Percentiles rank a stretch among this genome's conserved stretches.
phyloP scores from a whole-genome alignment of 35 echinoderm and acorn worm species.

The Anneissia japonica region DNA sequence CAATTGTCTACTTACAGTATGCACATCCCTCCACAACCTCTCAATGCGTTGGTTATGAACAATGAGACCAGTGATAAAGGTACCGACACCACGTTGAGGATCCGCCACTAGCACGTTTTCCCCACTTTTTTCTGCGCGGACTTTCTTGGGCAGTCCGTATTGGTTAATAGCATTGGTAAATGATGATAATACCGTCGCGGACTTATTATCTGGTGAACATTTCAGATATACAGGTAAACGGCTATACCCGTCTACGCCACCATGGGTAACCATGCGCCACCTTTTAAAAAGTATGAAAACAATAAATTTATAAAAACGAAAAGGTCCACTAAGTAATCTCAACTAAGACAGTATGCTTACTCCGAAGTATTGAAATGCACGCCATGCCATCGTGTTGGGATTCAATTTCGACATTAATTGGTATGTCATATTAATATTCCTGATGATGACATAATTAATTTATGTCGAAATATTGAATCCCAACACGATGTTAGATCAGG shows the following conservation, averaged over 20 bases:
- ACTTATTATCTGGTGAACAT: constrained; percentile 10
- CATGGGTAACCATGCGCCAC: constrained; percentile 9
- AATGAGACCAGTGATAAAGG: background rate
- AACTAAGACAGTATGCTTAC: too few relatives aligned
- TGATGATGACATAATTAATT: too few relatives aligned
- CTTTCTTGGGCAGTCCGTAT: background rate
- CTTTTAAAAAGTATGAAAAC: too few relatives aligned
- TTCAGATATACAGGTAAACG: constrained; percentile 8
- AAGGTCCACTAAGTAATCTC: too few relatives aligned
- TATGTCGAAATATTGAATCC: too few relatives aligned
- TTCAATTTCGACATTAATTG: too few relatives aligned
- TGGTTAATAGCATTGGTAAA: background rate
- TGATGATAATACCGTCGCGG: background rate
- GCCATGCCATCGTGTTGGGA: too few relatives aligned
- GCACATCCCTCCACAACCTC: background rate
- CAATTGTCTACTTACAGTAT: too few relatives aligned
- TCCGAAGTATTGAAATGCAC: too few relatives aligned
- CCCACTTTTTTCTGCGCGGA: background rate
- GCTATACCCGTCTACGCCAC: constrained; percentile 48
- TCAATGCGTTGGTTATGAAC: background rate
- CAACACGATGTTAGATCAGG: too few relatives aligned
- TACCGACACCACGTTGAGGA: background rate
- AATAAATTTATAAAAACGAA: too few relatives aligned
- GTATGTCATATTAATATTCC: too few relatives aligned
- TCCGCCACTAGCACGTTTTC: background rate